Conservation (phyloP, 2,797 vertebrate species). For the Pristis pectinata region DNA sequence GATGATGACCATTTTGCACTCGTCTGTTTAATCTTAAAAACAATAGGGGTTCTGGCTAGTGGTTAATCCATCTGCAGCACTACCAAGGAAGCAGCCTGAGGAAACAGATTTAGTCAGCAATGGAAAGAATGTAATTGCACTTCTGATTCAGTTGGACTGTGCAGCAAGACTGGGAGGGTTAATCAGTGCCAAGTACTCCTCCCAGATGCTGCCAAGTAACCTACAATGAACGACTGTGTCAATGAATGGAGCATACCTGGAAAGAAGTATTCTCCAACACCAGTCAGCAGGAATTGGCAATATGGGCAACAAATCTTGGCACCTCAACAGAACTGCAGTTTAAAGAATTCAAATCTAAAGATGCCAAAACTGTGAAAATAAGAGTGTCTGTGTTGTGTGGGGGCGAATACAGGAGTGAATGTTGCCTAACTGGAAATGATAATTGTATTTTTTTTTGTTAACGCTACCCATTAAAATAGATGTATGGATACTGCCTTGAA, state of each 20-base stretch:
- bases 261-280: background rate
- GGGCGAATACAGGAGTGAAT: background rate
- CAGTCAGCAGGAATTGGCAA: too few relatives aligned
- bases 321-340: background rate
- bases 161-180: background rate
- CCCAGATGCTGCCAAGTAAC: background rate
- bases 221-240: background rate
- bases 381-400: background rate
- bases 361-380: background rate
- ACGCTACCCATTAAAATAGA: background rate
- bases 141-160: background rate
- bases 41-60: background rate
- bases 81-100: background rate
- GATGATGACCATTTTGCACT: background rate
- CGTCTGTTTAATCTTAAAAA: background rate
- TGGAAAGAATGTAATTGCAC: background rate
- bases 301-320: background rate
- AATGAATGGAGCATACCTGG: background rate
- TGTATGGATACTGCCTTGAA: background rate
- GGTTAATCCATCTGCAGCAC: background rate
- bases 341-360: background rate
- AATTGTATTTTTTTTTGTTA: background rate
- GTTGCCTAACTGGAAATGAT: background rate
- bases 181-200: background rate
- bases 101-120: conserved; percentile 2